Base-by-base conservation (phyloP, 1,140 invertebrate genomes). In the Drosophila rhopaloa region DNA sequence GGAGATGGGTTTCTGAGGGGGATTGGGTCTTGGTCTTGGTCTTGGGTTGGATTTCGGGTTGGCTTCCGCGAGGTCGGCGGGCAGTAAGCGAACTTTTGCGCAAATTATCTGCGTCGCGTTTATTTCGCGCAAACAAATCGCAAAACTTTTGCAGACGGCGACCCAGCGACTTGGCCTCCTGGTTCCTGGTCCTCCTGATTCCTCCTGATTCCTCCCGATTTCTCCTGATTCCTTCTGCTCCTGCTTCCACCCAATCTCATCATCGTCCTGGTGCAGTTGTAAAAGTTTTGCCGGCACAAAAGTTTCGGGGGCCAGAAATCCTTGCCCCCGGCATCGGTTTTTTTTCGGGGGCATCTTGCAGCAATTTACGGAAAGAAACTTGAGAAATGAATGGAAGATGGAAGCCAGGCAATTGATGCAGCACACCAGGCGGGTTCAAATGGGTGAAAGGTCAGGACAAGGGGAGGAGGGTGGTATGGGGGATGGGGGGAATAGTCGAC, bases 101-200 rank as follows among this genome's bases (percentile, higher is more conserved):
- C 83, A 88, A 88, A 88, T 88, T 88, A 88, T 88, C 84, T 88
- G 83, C 84, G 83, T 80, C 76, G 84, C 83, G 84, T 88, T 88
- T 88, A 88, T 88, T 88, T 83, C 84, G 83, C 84, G 84, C 84
- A 88, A 88, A 88, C 83, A 88, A 85, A 88, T 88, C 83, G 84
- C 63, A 83, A 89, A 88, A 88, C 41, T 88, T 88, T 88, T 62
- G 63, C 76, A 80, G 77, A 84, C 80, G 67, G 71, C 74, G 73
- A 75, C 60, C 59, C 59, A 50, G 55, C 67, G 78, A 79, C 68
- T 66, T 63, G 58, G 43, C 41, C 65, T 51, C 46, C 51, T 53
- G 32, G 47, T 46, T 37, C 29, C 29, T 32, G 29, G 6, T 32
- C 29, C 43, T 61, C 37, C 44, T 54, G 24, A 65, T 24, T 40